Percentiles rank a stretch among this genome's conserved stretches.
phyloP scores from a whole-genome alignment of 2,888 invertebrate genomes.

The Saturnia pavonia region DNA sequence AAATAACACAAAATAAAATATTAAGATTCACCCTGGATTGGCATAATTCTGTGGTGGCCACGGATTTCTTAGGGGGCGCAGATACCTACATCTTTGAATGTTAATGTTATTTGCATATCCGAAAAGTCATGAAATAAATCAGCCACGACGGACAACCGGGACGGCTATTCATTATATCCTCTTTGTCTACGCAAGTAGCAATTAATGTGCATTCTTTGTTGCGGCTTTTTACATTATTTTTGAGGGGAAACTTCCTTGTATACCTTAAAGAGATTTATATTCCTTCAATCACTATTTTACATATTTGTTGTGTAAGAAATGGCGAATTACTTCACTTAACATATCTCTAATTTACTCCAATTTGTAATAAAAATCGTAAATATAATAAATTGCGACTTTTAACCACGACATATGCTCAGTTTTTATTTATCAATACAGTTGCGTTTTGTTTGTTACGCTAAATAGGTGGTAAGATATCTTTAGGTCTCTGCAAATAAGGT shows the following conservation, averaged over 20 bases:
- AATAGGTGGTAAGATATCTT: neutral
- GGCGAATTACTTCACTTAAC: neutral
- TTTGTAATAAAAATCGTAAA: neutral
- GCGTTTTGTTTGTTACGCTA: neutral
- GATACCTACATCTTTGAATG: constrained; percentile 78
- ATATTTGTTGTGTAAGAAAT: neutral
- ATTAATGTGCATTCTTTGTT: constrained; percentile 63
- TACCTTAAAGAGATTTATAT: neutral
- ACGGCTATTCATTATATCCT: constrained; percentile 71
- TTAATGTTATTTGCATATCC: constrained; percentile 81
- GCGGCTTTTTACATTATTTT: constrained; percentile 33
- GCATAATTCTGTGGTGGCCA: constrained; percentile 77
- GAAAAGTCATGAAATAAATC: constrained; percentile 82
- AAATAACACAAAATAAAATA: constrained; percentile 82
- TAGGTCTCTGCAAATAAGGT: neutral
- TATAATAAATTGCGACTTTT: neutral
- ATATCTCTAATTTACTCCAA: neutral
- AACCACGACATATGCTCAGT: neutral
- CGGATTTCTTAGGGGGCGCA: constrained; percentile 70
- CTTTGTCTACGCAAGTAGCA: constrained; percentile 72
- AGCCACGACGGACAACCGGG: constrained; percentile 77
- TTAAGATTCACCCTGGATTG: constrained; percentile 81
- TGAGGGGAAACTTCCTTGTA: constrained; percentile 8
- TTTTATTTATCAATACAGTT: too few species aligned
- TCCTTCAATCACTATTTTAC: neutral